Base-by-base conservation (phyloP, 2,113 vertebrate species). In the Polyodon spathula region DNA sequence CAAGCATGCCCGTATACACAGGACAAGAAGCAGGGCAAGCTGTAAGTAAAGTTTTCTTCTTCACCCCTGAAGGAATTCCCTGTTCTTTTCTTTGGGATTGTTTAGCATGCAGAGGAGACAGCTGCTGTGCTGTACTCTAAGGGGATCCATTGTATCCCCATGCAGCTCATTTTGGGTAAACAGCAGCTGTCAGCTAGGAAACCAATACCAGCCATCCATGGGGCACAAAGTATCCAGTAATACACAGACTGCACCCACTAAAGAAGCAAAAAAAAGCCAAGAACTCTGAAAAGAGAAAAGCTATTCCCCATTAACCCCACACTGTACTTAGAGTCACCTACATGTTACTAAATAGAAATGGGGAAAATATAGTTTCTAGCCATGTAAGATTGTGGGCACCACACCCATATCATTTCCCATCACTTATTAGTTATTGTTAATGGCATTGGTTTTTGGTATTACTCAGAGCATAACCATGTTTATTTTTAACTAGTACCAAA, bases 51-150 rank as follows among this genome's bases (percentile, higher is more conserved):
- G 79, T 81, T 81, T 79, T 78, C 77, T 77, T 81, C 80, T 81
- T 76, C 11, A 27, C 79, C 78, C 78, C 74, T 59, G 63, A 63
- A 76, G 73, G 68, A 77, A 77, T 76, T 78, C 76, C 78, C 81
- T 74, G 75, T 80, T 80, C 79, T 82, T 78, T 81, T 79, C 60
- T 74, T 78, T 75, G 79, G 79, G 76, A 80, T 77, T 81, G 79
- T 84, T 82, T 79, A 82, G 81, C 77, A 82, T 80, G 78, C 76
- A 84, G 79, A 81, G 73, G 76, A 82, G 81, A 76, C 78, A 78
- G 78, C 80, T 84, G 82, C 82, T 84, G 79, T 78, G 76, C 80
- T 73, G 71, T 17, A 56, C 43, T 53, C 15, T 37, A 43, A 64
- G 40, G 10, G 73, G 75, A 81, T 15, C 68, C 60, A 68, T 63